Evolutionary conservation across 1,140 invertebrate genomes (phyloP).

Genomic region (Drosophila auraria): DNA sequence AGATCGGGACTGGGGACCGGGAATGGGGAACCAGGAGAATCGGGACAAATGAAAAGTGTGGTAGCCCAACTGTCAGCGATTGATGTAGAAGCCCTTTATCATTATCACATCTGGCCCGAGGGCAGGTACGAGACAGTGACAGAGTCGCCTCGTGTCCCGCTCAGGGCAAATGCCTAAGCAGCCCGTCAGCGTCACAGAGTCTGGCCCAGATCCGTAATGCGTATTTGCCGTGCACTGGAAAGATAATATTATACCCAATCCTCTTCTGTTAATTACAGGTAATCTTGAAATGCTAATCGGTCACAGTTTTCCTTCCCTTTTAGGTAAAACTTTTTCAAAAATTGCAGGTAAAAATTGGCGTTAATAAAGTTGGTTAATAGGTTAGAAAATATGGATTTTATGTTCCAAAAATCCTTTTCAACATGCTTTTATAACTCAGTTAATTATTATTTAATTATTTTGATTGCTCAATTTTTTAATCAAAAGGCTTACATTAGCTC

Average conservation of each 20-base stretch:
- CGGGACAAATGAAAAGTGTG: conserved; percentile 76
- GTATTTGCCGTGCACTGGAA: conserved; percentile 19
- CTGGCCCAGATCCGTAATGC: conserved; percentile 58
- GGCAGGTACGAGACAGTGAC: conserved; percentile 67
- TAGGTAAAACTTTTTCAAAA: too few relatives aligned
- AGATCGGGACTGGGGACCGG: conserved; percentile 11
- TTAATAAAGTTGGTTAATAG: too few relatives aligned
- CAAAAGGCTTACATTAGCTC: too few relatives aligned
- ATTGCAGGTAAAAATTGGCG: too few relatives aligned
- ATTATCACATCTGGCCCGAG: conserved; percentile 82
- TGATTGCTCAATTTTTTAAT: too few relatives aligned
- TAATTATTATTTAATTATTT: too few relatives aligned
- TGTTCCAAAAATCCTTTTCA: too few relatives aligned
- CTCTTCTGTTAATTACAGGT: too few relatives aligned
- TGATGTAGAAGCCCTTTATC: conserved; percentile 84
- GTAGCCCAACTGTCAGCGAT: conserved; percentile 84
- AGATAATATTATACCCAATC: background rate
- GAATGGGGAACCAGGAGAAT: conserved; percentile 13
- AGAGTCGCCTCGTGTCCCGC: conserved; percentile 57
- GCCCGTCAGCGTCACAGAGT: conserved; percentile 75
- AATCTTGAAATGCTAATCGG: too few relatives aligned
- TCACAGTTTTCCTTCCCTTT: too few relatives aligned
- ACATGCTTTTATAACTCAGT: too few relatives aligned
- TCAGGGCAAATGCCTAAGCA: conserved; percentile 81
- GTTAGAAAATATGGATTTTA: too few relatives aligned